Base-by-base conservation (phyloP, 2,797 vertebrate species). In the Manis pentadactyla region DNA sequence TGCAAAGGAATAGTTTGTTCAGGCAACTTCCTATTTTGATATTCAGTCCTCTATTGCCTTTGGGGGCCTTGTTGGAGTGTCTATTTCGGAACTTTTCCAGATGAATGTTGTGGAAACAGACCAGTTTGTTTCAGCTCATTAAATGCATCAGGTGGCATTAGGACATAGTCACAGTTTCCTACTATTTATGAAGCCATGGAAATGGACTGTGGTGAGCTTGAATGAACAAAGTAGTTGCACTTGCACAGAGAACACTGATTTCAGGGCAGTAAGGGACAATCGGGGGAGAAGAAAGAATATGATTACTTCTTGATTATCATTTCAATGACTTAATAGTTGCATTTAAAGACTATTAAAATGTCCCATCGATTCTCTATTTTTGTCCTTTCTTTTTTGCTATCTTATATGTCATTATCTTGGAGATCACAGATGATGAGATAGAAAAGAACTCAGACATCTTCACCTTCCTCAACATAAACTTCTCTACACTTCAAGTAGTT, bases 301-400 rank as follows among this genome's bases (percentile, higher is more conserved):
- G 57, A 93, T 61, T 91, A 69, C 15, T 78, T 74, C 69, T 79
- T 69, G 9, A 74, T 82, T 85, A 49, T 19, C 68, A 18, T 92
- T 88, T 25, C 71, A 92, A 93, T 86, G 73, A 75, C 2, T 46
- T 94, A 91, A 51, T 25, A 42, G 34, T 68, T 69, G 46, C 42
- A 51, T 83, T 87, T 90, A 6, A 42, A 63, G 10, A 87, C 88
- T 93, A 93, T 88, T 94, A 66, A 84, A 93, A 63, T 75, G 23
- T 84, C n/a, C 27, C 74, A 84, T 55, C 89, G 88, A 55, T 79
- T 94, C 96, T 85, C 59, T 86, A 59, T 46, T 81, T 90, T 92
- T 78, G 19, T 61, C 7, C 31, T 71, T 75, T 73, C 25, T 34
- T 53, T 81, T 91, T 42, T 29, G n/a, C 87, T 83, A 7, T 39